Percentiles rank a stretch among this genome's conserved stretches.
phyloP scores from a whole-genome alignment of 1,140 invertebrate genomes.

The Zaprionus gabonicus region DNA sequence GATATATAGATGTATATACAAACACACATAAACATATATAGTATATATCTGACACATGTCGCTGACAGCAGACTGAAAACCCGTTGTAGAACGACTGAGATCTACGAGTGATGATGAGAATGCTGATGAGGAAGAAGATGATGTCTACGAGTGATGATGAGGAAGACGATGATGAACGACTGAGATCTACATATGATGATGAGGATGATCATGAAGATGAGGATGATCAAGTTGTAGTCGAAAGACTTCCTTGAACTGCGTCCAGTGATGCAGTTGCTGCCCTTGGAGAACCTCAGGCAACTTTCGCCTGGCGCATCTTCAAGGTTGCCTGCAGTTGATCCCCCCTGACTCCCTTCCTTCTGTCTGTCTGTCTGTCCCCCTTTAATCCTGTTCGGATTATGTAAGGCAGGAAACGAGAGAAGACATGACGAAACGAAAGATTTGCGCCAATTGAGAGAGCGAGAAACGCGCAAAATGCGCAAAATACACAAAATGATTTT shows the following conservation, averaged over 20 bases:
- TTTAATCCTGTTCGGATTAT: conserved; percentile 23
- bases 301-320: conserved; percentile 24
- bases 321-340: conserved; percentile 11
- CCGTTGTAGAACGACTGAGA: conserved; percentile 17
- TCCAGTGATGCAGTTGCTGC: not conserved
- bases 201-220: not conserved
- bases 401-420: conserved; percentile 9
- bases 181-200: too few relatives aligned
- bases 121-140: not conserved
- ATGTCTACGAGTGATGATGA: not conserved
- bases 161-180: too few relatives aligned
- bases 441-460: conserved; percentile 17
- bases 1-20: not conserved
- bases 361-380: not conserved
- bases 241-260: conserved; percentile 18
- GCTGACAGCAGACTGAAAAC: conserved; percentile 6
- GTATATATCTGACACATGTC: not conserved
- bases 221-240: not conserved
- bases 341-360: not conserved
- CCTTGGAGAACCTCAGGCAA: conserved; percentile 15
- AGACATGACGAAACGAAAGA: conserved; percentile 3
- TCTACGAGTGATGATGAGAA: too few relatives aligned
- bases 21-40: not conserved
- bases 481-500: conserved; percentile 18
- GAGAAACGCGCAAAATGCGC: conserved; percentile 9